Base-by-base conservation (phyloP, 2,888 invertebrate species). In the Polydrusus pterygomalis region DNA sequence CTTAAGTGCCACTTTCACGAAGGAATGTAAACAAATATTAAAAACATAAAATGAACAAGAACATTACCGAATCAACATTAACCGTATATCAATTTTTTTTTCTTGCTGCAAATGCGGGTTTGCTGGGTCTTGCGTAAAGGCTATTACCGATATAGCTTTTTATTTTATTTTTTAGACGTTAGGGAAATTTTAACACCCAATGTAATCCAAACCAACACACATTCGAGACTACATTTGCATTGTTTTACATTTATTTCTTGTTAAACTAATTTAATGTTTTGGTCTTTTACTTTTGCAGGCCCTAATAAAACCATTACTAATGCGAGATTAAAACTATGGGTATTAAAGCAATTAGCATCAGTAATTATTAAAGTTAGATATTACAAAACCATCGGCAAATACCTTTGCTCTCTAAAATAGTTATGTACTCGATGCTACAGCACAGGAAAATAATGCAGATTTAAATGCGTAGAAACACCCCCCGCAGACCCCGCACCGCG, bases 181-280 rank as follows among this genome's bases (percentile, higher is more conserved):
- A 77, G 73, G 73, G 64, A 69, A 77, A 77, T 75, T 77, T 75
- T 75, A 70, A 69, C 69, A 68, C 74, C 58, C 77, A 25, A 45
- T 63, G 77, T 77, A 75, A 75, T 77, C 65, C 58, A 17, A 45
- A 64, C 62, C 43, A 64, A 54, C 51, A 60, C 68, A 51, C 69
- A 71, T 72, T 77, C 71, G 69, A 64, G 40, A 64, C 64, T 54
- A 40, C 63, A 77, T 77, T 77, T 73, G 70, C 77, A 77, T 77
- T 70, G 64, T 73, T 70, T 73, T 73, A 67, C 77, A 77, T 76
- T 76, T 76, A 69, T 62, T 71, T 63, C 72, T 68, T 60, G 76
- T 76, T 76, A 49, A 17, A 20, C 45, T 76, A 75, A 76, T 76
- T 76, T 72, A 76, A 63, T 54, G 72, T 76, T 69, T 74, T 69